Evolutionary conservation across 2,888 invertebrate species (phyloP), one percentile per base, ranked within the genome.

Genomic region (Temnothorax rugatulus): DNA sequence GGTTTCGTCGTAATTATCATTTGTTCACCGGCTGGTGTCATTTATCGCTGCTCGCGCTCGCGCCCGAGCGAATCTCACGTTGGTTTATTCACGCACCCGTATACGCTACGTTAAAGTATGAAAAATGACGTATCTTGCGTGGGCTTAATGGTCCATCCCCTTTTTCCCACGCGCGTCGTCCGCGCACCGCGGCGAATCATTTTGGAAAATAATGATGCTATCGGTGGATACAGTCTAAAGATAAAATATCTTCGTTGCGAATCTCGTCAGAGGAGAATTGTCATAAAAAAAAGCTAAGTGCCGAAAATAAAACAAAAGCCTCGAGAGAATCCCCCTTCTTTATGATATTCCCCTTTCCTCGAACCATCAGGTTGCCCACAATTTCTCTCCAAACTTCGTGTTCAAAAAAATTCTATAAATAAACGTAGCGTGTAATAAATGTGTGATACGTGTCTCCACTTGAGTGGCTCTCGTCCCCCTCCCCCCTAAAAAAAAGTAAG

Each of bases 51-150:
- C 77, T 71, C 74, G 83, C n/a, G 83, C n/a, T 75, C 44, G 44
- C 63, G 29, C 61, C 29, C 64, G 29, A 63, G 44, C 44, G 75
- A 64, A 64, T 76, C 47, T 76, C 66, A 50, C 64, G 66, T 76
- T 41, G 66, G 79, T 87, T 85, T 89, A 89, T 89, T 84, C 89
- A 86, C 77, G 84, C 83, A 54, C 64, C 71, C 83, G 76, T 85
- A 86, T 90, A 86, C 86, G 88, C 88, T 89, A 88, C 83, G 88
- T 88, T 90, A 88, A 90, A 90, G 86, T 90, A 88, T 85, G 90
- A 89, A 89, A 89, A 77, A 77, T 89, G 89, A 89, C 82, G 86
- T 86, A 89, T 89, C 86, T 84, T 86, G 84, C 79, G 44, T 73
- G 77, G 77, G 86, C 88, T 86, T 89, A 81, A 84, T 83, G 66